Evolutionary conservation across 2,113 vertebrate species (phyloP).

Genomic region (Indicator indicator): DNA sequence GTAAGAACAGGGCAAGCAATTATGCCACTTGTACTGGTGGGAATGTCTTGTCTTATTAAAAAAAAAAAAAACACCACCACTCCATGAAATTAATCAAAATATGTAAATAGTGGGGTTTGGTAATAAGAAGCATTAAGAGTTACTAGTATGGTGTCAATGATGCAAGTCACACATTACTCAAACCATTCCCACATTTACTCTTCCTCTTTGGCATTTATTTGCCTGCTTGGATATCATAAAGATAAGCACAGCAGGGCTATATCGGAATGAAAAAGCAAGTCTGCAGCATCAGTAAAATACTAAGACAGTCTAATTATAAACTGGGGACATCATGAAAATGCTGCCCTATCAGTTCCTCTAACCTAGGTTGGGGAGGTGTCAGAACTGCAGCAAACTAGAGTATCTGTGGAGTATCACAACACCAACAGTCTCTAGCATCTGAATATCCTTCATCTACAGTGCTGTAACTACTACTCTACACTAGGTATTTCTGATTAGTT

Average conservation of each 20-base stretch:
- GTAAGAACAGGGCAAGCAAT: not conserved
- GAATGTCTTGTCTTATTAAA: not conserved
- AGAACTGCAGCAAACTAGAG: not conserved
- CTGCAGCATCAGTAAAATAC: not conserved
- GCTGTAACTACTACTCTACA: not conserved
- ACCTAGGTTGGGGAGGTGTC: not conserved
- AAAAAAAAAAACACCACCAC: not conserved
- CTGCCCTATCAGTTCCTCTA: not conserved
- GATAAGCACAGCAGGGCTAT: not conserved
- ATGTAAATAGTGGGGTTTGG: not conserved
- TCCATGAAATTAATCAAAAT: not conserved
- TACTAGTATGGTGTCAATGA: not conserved
- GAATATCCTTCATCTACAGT: not conserved
- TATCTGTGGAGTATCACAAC: not conserved
- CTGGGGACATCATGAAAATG: not conserved
- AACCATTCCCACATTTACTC: not conserved
- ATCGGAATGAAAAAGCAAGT: not conserved
- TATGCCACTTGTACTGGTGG: not conserved
- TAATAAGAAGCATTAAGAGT: not conserved
- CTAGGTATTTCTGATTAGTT: not conserved
- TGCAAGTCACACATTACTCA: not conserved
- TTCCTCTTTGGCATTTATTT: not conserved
- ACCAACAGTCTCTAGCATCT: not conserved
- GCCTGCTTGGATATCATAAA: not conserved
- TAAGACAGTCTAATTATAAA: not conserved